Evolutionary conservation across 1,140 invertebrate species (phyloP).

Genomic region (Bombus superbus): DNA sequence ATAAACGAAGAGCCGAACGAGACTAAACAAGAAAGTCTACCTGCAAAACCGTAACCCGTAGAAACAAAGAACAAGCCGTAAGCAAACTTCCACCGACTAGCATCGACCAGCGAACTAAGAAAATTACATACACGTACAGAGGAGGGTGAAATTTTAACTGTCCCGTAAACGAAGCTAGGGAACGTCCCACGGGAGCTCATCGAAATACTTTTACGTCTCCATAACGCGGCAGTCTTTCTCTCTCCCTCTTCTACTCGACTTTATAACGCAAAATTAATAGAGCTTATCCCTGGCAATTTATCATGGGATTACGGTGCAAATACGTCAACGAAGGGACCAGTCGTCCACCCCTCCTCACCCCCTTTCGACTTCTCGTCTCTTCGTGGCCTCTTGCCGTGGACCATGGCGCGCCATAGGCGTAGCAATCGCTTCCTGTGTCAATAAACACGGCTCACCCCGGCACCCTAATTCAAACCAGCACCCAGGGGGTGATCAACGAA

Average conservation of each 20-base stretch:
- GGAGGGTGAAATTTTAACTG: constrained; percentile 51
- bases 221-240: constrained; percentile 51
- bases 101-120: no score
- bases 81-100: no score
- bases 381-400: constrained; percentile 11
- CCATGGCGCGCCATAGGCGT: constrained; percentile 59
- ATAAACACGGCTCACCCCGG: constrained; percentile 70
- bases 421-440: constrained; percentile 81
- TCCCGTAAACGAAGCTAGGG: constrained; percentile 36
- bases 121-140: no score
- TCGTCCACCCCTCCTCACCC: constrained; percentile 34
- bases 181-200: not conserved
- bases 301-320: constrained; percentile 82
- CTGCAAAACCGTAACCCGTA: no score
- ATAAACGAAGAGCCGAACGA: no score
- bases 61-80: no score
- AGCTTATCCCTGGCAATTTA: constrained; percentile 80
- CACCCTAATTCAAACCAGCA: constrained; percentile 71
- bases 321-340: constrained; percentile 70
- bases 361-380: constrained; percentile 1
- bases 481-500: constrained; percentile 70
- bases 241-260: constrained; percentile 52
- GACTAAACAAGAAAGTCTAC: no score
- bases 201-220: constrained; percentile 61
- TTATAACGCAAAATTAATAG: constrained; percentile 83